Evolutionary conservation across 2,113 vertebrate species (phyloP).

Genomic region (Archocentrus centrarchus): DNA sequence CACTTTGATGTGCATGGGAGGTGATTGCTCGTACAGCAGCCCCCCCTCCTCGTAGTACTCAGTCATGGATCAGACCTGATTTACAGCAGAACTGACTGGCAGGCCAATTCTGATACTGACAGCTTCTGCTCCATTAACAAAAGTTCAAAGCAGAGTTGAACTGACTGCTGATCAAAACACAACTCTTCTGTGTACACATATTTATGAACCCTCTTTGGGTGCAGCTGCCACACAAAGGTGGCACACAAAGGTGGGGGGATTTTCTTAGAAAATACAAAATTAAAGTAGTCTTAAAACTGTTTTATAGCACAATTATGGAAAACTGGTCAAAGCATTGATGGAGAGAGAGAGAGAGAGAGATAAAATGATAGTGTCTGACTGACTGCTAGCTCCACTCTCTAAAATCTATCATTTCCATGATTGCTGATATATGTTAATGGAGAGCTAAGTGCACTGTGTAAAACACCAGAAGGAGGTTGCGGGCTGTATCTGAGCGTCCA

Average conservation of each 20-base stretch:
- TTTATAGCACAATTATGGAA: background rate
- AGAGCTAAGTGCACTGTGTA: background rate
- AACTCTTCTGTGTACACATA: slow-evolving; percentile 1
- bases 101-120: slow-evolving; percentile 71
- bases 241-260: background rate
- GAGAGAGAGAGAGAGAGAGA: background rate
- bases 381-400: slow-evolving; percentile 7
- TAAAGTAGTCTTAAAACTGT: background rate
- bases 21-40: slow-evolving; percentile 86
- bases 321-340: background rate
- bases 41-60: slow-evolving; percentile 87
- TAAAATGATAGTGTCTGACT: background rate
- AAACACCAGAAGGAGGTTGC: slow-evolving; percentile 21
- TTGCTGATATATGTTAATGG: background rate
- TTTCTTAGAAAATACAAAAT: background rate
- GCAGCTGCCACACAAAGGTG: slow-evolving; percentile 9
- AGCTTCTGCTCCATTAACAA: slow-evolving; percentile 71
- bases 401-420: background rate
- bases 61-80: slow-evolving; percentile 82
- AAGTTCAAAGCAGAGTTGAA: slow-evolving; percentile 23
- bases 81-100: slow-evolving; percentile 76
- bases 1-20: slow-evolving; percentile 88
- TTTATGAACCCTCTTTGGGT: background rate
- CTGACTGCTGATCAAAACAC: slow-evolving; percentile 17
- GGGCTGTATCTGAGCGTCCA: slow-evolving; percentile 37